These are phyloP conservation scores for Argyrosomus japonicus DNA, from an alignment of 2,113 vertebrate genomes.

Conservation along the genomic window DNA sequence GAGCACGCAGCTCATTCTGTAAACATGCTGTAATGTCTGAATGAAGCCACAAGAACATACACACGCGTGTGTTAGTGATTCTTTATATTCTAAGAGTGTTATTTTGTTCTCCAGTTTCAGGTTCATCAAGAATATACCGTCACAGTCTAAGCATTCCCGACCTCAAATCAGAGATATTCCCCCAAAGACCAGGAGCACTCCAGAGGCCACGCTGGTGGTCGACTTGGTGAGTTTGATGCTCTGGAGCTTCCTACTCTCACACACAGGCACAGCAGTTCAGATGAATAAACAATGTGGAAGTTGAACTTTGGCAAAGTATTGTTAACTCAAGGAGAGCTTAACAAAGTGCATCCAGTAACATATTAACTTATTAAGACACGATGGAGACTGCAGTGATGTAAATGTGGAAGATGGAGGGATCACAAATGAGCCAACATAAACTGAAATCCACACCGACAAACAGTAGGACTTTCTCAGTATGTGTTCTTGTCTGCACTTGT, in stretches of 20 bases:
- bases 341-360: not conserved
- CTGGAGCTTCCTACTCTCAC: not conserved
- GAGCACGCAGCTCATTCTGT: no score
- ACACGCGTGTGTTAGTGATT: not conserved
- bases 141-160: slow-evolving; percentile 56
- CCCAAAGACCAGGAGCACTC: slow-evolving; percentile 81
- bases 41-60: no score
- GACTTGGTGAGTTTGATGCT: slow-evolving; percentile 82
- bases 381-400: not conserved
- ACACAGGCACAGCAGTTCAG: not conserved
- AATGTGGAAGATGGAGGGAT: not conserved
- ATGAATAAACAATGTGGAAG: not conserved
- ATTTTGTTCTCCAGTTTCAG: slow-evolving; percentile 73
- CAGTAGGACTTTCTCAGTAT: not conserved
- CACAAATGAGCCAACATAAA: not conserved
- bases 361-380: not conserved
- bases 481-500: not conserved
- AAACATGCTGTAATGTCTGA: no score
- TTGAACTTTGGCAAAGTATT: not conserved
- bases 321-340: not conserved
- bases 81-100: not conserved
- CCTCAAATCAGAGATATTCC: slow-evolving; percentile 72
- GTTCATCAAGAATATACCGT: slow-evolving; percentile 79
- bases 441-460: not conserved
- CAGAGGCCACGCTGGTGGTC: slow-evolving; percentile 82